A percentile compares a stretch with the other conserved stretches of the same genome.
phyloP scores from a whole-genome alignment of 2,797 vertebrate species.

The Heterohyrax brucei region DNA sequence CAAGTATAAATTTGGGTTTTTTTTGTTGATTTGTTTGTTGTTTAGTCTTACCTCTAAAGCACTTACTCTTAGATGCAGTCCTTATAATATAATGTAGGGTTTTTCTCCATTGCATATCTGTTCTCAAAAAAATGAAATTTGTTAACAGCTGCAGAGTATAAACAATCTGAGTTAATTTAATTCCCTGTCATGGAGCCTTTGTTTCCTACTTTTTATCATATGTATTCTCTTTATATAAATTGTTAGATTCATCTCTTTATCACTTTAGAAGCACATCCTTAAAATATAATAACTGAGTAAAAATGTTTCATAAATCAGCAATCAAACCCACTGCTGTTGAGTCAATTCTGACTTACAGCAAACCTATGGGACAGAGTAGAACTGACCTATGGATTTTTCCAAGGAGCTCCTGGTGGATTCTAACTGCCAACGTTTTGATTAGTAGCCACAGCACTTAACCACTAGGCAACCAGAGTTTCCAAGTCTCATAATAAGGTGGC shows the following conservation, averaged over 20 bases:
- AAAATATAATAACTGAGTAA: constrained; percentile 34
- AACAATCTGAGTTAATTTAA: constrained; percentile 39
- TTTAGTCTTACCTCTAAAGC: not conserved
- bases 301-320: not conserved
- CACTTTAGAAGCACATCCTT: constrained; percentile 48
- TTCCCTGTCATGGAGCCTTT: constrained; percentile 9
- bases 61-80: constrained; percentile 25
- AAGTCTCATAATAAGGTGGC: not conserved
- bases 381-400: too few relatives aligned
- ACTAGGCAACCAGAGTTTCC: too few relatives aligned
- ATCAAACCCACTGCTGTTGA: too few relatives aligned
- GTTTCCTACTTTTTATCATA: not conserved
- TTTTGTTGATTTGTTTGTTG: too few relatives aligned
- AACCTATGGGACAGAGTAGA: too few relatives aligned
- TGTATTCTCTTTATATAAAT: constrained; percentile 32
- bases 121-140: not conserved
- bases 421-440: too few relatives aligned
- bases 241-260: constrained; percentile 18
- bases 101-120: not conserved
- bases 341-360: too few relatives aligned
- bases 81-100: not conserved
- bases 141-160: not conserved
- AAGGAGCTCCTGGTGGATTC: too few relatives aligned
- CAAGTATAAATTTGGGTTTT: too few relatives aligned
- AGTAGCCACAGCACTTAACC: too few relatives aligned